Percentiles rank a stretch among this genome's conserved stretches.
Evolutionary conservation across 2,888 invertebrate species (phyloP).

Genomic region (Danaus chrysippus): DNA sequence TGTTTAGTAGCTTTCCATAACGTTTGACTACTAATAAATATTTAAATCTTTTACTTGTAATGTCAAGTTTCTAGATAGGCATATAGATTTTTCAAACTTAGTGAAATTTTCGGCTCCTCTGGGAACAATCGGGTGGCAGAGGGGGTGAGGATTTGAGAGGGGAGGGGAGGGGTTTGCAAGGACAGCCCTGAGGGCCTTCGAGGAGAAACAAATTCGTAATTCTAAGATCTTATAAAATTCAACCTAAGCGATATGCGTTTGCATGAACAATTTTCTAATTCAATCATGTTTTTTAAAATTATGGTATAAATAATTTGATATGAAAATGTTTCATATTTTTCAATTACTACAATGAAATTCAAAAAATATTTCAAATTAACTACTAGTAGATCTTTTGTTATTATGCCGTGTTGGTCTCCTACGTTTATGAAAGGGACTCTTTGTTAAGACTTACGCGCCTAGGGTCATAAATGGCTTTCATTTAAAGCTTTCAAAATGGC

Average conservation of each 20-base stretch:
- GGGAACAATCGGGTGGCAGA: conserved; percentile 12
- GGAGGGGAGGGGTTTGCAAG: conserved; percentile 32
- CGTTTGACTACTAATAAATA: not conserved
- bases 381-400: not conserved
- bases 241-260: conserved; percentile 18
- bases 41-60: not conserved
- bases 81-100: conserved; percentile 3
- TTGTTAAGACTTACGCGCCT: not conserved
- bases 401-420: not conserved
- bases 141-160: conserved; percentile 14
- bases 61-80: not conserved
- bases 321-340: not conserved
- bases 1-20: too few species aligned
- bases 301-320: too few species aligned
- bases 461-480: not conserved
- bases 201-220: conserved; percentile 65
- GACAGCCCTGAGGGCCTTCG: conserved; percentile 52
- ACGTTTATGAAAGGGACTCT: not conserved
- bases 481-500: too few species aligned
- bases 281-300: too few species aligned
- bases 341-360: not conserved
- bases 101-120: conserved; percentile 2
- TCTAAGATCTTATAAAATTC: conserved; percentile 28
- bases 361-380: not conserved
- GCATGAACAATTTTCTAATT: too few species aligned